Evolutionary conservation across 2,888 invertebrate genomes (phyloP).

Genomic region (Hypomecis punctinalis): DNA sequence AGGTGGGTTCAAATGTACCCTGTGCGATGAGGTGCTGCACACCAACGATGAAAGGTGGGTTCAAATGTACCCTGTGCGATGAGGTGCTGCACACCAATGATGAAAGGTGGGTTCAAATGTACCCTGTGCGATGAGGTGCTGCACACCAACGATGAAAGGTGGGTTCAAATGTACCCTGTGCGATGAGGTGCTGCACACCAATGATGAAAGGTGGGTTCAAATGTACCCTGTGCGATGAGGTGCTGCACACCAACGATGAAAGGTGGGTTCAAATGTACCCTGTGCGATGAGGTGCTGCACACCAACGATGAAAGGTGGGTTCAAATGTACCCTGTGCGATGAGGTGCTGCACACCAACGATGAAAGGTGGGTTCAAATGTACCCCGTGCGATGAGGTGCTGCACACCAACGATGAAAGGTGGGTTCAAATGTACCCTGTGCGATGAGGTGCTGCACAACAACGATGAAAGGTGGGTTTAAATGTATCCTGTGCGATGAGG

Average conservation of each 20-base stretch:
- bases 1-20: conserved; percentile 82
- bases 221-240: conserved; percentile 76
- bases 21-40: conserved; percentile 73
- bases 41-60: conserved; percentile 82
- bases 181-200: conserved; percentile 69
- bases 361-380: conserved; percentile 83
- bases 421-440: conserved; percentile 82
- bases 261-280: conserved; percentile 82
- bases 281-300: conserved; percentile 73
- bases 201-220: conserved; percentile 83
- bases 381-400: conserved; percentile 75
- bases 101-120: conserved; percentile 83
- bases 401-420: conserved; percentile 80
- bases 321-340: conserved; percentile 78
- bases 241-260: conserved; percentile 78
- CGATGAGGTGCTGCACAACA: conserved; percentile 69
- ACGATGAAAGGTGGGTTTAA: conserved; percentile 83
- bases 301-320: conserved; percentile 82
- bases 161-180: conserved; percentile 82
- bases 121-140: conserved; percentile 75
- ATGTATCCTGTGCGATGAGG: conserved; percentile 76
- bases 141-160: conserved; percentile 80
- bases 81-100: conserved; percentile 75
- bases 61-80: conserved; percentile 78
- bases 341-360: conserved; percentile 75